Evolutionary conservation across 2,797 vertebrate genomes (phyloP), one percentile per base, ranked within the genome.

Genomic region (Xiphophorus birchmanni): DNA sequence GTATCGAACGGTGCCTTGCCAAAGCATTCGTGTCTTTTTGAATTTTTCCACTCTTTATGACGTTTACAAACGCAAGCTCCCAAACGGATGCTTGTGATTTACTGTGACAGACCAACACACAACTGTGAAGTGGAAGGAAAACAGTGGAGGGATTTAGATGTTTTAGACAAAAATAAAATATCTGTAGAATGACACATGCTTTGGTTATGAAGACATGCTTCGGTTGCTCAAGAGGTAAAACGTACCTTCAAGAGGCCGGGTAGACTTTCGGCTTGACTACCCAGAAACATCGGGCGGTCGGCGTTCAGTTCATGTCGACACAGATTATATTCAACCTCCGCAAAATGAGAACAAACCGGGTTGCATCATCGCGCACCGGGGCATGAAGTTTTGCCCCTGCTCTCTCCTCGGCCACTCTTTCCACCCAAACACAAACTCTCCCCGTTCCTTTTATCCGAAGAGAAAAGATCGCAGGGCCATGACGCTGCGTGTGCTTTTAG

Each of bases 331-430:
- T 44, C 6, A 32, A 1, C 58, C 48, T 26, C 44, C 63, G 3
- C 4, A 42, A 65, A 77, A 56, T 58, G 50, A 72, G 76, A 65
- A 50, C 52, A 71, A 17, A 29, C 21, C 12, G 18, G n/a, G 80
- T 67, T 74, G 48, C 77, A 45, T 83, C 69, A 56, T 76, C 67
- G 45, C 58, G 75, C 63, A 75, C 32, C 0, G 18, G 5, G 29
- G 32, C 76, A 80, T 84, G 32, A 76, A 40, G 75, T 85, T 83
- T 81, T 78, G n/a, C 32, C 45, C 54, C n/a, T 48, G 0, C n/a
- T 75, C 65, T 69, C 26, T 42, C 18, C 18, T 40, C 18, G 29
- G 40, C 50, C 35, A 42, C 42, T 72, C 69, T 72, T 45, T 45
- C 26, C 42, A 80, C 10, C 37, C 26, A 0, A 0, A 72, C 52